Base-by-base conservation (phyloP, 2,888 invertebrate genomes). In the Campoplex nolae region DNA sequence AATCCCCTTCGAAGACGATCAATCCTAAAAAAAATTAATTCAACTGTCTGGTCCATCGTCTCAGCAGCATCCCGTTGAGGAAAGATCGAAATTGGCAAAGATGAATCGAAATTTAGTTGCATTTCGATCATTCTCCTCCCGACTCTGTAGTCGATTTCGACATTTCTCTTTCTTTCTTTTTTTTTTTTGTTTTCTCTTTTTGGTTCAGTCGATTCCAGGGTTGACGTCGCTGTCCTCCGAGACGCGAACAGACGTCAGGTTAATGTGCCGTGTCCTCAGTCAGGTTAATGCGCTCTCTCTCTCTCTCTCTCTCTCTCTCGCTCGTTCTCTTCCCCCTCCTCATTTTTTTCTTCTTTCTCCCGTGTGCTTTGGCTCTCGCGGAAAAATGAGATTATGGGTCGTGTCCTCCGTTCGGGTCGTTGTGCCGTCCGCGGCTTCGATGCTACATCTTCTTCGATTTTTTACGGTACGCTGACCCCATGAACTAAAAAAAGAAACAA, bases 321-420 rank as follows among this genome's bases (percentile, higher is more conserved):
- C 23, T 83, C 45, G 54, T 42, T 68, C 42, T 62, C 56, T 38
- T 23, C 35, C 51, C 32, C 51, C 35, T 38, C 54, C 48, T n/a
- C n/a, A 65, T 76, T 58, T 67, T 67, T 45, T 32, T 71, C 78
- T 56, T 67, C 73, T 79, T 38, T 38, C 32, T 58, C 51, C 78
- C 32, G 56, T n/a, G 65, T 54, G 51, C 71, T 82, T 54, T 28
- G 23, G 23, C 67, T 62, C 65, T 62, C 78, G 78, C 75, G 82
- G 82, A 84, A 87, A 82, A 87, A 82, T 71, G 84, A 87, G 78
- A 87, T 87, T 87, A 84, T 84, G 78, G 87, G 82, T 87, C 82
- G 82, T 87, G 84, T 84, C 87, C 87, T 87, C 84, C 84, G 79
- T 79, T 65, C 77, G 16, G 87, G 87, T 84, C 84, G 79, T 87